These are phyloP conservation scores for Zoroaster sp. DNA, from an alignment of 53 echinoderm and acorn worm species.

Conservation along the genomic window DNA sequence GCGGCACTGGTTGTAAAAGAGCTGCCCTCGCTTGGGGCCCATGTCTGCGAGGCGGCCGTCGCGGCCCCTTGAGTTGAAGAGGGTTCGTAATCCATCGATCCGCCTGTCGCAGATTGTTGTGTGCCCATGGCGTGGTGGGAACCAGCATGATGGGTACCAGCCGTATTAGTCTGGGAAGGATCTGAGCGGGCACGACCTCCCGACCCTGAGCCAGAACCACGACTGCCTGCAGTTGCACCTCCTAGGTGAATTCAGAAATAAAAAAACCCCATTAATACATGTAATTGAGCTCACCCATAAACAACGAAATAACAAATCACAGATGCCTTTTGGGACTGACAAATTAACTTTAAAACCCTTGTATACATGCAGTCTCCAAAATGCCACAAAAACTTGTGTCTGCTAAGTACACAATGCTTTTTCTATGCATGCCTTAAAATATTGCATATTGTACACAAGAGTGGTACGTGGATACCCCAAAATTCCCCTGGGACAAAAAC, in stretches of 20 bases:
- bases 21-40: constrained; percentile 68
- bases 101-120: constrained; percentile 56
- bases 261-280: no score
- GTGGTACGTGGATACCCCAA: no score
- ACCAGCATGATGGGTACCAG: constrained; percentile 48
- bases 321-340: no score
- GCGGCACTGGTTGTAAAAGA: constrained; percentile 32
- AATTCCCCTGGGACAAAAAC: no score
- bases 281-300: no score
- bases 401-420: no score
- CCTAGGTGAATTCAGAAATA: constrained; percentile 36
- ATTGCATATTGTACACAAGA: no score
- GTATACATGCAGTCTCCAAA: no score
- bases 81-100: constrained; percentile 89
- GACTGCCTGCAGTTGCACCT: constrained; percentile 62
- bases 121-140: constrained; percentile 75
- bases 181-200: constrained; percentile 93
- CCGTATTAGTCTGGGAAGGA: constrained; percentile 86
- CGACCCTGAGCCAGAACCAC: constrained; percentile 80
- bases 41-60: constrained; percentile 60
- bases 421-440: no score
- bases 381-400: no score
- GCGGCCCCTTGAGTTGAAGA: constrained; percentile 7
- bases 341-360: no score
- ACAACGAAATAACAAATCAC: no score